Evolutionary conservation across 2,888 invertebrate species (phyloP).

Genomic region (Polyommatus iphigenia): DNA sequence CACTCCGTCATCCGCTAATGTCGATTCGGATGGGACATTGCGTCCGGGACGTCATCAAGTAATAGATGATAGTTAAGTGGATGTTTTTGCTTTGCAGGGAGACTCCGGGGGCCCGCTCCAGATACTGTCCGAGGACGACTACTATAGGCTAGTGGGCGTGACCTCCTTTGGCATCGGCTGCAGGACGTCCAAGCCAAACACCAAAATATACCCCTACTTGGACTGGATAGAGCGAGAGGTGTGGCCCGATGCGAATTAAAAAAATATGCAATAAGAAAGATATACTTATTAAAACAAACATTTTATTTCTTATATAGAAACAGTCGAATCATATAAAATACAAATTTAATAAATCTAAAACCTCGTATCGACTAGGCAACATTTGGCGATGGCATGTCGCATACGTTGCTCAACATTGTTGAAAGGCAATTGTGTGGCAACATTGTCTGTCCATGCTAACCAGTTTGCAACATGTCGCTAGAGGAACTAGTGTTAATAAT

Average conservation of each 20-base stretch:
- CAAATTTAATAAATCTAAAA: neutral
- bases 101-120: constrained; percentile 75
- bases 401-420: neutral
- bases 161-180: constrained; percentile 75
- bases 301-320: neutral
- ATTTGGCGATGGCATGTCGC: neutral
- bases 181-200: constrained; percentile 66
- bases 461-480: no score
- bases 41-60: neutral
- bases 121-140: constrained; percentile 47
- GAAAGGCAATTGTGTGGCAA: neutral
- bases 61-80: neutral
- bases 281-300: neutral
- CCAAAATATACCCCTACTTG: constrained; percentile 62
- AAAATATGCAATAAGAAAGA: neutral
- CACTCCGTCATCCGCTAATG: no score
- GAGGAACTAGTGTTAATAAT: no score
- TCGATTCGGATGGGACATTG: neutral
- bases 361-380: neutral
- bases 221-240: constrained; percentile 69
- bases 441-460: no score
- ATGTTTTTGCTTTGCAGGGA: constrained; percentile 52
- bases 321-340: neutral
- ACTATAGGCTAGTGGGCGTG: constrained; percentile 63
- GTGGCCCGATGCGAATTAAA: constrained; percentile 49